Conservation (phyloP, 2,113 vertebrate genomes). For the Hepsetus odoe region DNA sequence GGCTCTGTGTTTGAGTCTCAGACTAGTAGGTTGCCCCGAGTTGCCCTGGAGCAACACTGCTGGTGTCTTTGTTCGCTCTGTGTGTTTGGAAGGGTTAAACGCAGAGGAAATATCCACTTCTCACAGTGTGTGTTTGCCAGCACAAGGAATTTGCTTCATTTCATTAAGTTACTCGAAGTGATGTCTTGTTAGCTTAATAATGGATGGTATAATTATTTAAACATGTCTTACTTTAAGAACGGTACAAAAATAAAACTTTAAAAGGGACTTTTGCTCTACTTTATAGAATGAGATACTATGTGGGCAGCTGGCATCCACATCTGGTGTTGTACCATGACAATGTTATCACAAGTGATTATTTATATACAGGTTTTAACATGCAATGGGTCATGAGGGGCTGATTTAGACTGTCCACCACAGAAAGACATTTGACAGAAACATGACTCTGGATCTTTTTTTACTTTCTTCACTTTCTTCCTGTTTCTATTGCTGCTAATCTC, state of each 20-base stretch:
- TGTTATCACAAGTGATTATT: constrained; percentile 44
- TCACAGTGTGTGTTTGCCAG: no score
- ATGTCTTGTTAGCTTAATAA: background rate
- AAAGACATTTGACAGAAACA: background rate
- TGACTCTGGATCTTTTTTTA: background rate
- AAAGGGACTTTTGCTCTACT: constrained; percentile 29
- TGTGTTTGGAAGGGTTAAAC: no score
- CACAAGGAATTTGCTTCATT: background rate
- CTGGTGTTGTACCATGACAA: constrained; percentile 32
- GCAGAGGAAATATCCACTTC: no score
- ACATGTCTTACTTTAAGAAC: background rate
- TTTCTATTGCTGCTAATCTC: background rate
- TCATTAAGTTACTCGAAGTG: background rate
- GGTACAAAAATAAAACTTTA: constrained; percentile 32
- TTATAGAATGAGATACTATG: constrained; percentile 17
- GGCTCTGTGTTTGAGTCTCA: no score
- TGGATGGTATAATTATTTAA: constrained; percentile 22
- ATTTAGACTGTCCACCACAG: constrained; percentile 17
- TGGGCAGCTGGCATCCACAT: constrained; percentile 42
- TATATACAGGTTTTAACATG: constrained; percentile 37
- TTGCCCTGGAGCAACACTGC: no score
- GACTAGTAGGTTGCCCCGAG: no score
- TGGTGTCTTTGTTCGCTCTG: no score
- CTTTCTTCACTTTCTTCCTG: background rate
- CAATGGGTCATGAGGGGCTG: constrained; percentile 21